These are phyloP conservation scores for Pteropus rufus DNA, from an alignment of 2,797 vertebrate genomes.

Conservation along the genomic window DNA sequence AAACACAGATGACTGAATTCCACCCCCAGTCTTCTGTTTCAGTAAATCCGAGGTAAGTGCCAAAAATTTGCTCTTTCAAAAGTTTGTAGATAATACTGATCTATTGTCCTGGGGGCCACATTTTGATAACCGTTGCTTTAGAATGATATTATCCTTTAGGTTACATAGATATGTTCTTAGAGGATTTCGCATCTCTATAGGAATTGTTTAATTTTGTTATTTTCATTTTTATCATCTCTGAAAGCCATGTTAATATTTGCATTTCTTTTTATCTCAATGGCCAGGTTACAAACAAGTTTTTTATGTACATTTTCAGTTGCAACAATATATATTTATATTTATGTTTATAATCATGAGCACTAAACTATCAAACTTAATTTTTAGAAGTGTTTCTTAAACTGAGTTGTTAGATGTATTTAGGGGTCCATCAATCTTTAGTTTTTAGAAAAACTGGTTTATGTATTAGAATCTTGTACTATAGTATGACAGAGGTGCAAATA, in stretches of 20 bases:
- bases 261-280: not conserved
- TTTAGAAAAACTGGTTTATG: not conserved
- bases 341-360: not conserved
- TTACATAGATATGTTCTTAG: not conserved
- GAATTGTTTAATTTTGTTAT: not conserved
- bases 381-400: not conserved
- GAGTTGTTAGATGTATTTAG: not conserved
- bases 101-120: not conserved
- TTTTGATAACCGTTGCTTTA: not conserved
- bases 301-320: not conserved
- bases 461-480: not conserved
- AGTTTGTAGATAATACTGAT: not conserved
- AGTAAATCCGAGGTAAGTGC: not conserved
- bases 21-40: not conserved
- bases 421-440: not conserved
- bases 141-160: not conserved
- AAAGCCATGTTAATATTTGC: not conserved
- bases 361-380: not conserved
- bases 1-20: not conserved
- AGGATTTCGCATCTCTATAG: not conserved
- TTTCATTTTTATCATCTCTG: not conserved
- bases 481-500: not conserved
- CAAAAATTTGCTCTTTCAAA: not conserved
- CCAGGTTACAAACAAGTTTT: not conserved
- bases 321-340: constrained; percentile 2